A percentile compares a stretch with the other conserved stretches of the same genome.
Evolutionary conservation across 2,113 vertebrate species (phyloP).

Genomic region (Rhegmatorhina hoffmannsi): DNA sequence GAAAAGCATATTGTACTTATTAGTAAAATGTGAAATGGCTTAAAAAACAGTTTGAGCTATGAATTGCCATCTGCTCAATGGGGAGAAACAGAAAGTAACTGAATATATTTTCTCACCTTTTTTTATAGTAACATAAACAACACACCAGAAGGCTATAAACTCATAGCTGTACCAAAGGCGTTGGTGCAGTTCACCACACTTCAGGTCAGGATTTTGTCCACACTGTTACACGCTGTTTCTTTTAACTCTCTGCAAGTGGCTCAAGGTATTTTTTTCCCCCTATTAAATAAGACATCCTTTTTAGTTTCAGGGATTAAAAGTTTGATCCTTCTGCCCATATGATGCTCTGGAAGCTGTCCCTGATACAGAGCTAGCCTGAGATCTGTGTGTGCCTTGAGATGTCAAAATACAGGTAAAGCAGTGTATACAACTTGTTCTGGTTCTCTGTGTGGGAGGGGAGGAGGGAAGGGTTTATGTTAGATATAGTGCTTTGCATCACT

Average conservation of each 20-base stretch:
- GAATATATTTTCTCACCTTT: constrained; percentile 81
- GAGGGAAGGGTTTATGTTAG: neutral
- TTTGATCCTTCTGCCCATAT: neutral
- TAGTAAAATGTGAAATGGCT: constrained; percentile 80
- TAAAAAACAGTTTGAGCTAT: constrained; percentile 78
- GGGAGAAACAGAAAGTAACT: constrained; percentile 74
- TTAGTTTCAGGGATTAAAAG: neutral
- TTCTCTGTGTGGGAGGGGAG: neutral
- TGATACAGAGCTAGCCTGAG: neutral
- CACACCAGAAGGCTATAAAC: constrained; percentile 72
- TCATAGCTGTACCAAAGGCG: constrained; percentile 45
- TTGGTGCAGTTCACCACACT: constrained; percentile 62
- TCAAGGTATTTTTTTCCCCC: neutral
- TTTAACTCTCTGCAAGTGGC: constrained; percentile 57
- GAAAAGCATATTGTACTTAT: constrained; percentile 81
- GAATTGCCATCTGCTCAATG: constrained; percentile 78
- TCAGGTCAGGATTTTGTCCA: constrained; percentile 60
- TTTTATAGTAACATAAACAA: constrained; percentile 80
- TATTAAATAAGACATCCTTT: neutral
- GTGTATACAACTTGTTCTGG: neutral
- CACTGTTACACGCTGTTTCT: constrained; percentile 40
- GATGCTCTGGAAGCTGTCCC: neutral
- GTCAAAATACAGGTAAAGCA: neutral
- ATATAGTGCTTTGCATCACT: neutral
- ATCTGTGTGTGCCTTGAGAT: neutral